Evolutionary conservation across 2,113 vertebrate genomes (phyloP), one percentile per base, ranked within the genome.

Genomic region (Arizona elegans): DNA sequence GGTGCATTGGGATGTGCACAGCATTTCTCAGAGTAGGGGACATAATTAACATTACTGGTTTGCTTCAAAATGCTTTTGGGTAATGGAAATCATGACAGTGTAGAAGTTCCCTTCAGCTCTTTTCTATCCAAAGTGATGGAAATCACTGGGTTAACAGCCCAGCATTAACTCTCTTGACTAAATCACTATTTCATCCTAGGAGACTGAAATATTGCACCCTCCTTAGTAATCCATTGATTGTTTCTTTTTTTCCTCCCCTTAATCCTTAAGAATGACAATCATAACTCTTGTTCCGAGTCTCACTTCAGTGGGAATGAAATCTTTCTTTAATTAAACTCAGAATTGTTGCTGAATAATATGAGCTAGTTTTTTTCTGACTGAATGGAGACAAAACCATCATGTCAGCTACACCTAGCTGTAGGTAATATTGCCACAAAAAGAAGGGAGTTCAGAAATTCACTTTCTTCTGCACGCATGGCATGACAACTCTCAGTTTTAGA

Each of bases 241-340:
- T 89, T 92, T 62, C 52, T 21, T 50, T 15, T n/a, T 62, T 15
- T 0, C 33, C 3, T 19, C 70, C 81, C 43, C 26, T n/a, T 56
- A 53, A 92, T 81, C 53, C 70, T 88, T 24, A 92, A 50, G 70
- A 54, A 89, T 89, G 38, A 92, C 81, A 75, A 89, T 89, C 53
- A 86, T 86, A 91, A 86, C 10, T 92, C 33, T 58, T 70, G 75
- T 19, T 33, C 65, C 26, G 21, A 50, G 21, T 86, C 24, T 90
- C 88, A 52, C 70, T 90, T 93, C 88, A 93, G 9, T 52, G 10
- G 19, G 47, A 93, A 93, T 65, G 43, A 90, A 90, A 62, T 21
- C 29, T 52, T 89, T 90, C 54, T 50, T 58, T 89, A 75, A 92
- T 85, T 92, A 92, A 93, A 50, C 23, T 53, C 21, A 93, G 55